Percentiles rank a stretch among this genome's conserved stretches.
Conservation (phyloP, 2,888 invertebrate genomes). For the Lycocerus yunnanus region DNA sequence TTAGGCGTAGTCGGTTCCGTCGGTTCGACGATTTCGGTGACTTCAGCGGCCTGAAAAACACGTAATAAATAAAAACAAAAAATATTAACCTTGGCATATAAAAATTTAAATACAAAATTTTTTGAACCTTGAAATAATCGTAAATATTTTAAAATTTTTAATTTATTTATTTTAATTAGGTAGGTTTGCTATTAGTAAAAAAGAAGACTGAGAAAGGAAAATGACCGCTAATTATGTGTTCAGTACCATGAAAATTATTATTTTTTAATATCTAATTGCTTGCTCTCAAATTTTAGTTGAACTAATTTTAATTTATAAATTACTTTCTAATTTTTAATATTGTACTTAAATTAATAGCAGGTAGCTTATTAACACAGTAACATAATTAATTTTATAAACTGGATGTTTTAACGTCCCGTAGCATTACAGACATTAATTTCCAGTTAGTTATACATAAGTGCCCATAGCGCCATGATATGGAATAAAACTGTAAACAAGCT, state of each 20-base stretch:
- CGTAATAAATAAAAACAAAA: not conserved
- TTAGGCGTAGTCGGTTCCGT: constrained; percentile 50
- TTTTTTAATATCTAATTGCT: not conserved
- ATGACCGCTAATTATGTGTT: not conserved
- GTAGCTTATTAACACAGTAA: not conserved
- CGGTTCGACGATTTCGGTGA: not conserved
- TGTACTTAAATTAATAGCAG: not conserved
- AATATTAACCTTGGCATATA: not conserved
- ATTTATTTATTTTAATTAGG: not conserved
- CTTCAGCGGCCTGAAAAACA: not conserved
- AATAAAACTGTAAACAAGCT: not conserved
- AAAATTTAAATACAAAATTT: not conserved
- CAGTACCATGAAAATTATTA: not conserved
- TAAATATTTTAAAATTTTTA: not conserved
- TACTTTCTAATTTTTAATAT: not conserved
- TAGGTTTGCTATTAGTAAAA: not conserved
- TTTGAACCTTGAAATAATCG: not conserved
- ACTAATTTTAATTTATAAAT: not conserved
- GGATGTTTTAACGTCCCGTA: not conserved
- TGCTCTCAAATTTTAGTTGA: not conserved
- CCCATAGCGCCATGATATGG: not conserved
- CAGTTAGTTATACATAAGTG: not conserved
- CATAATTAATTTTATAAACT: not conserved
- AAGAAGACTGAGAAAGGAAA: not conserved
- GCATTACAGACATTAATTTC: not conserved